Evolutionary conservation across 2,888 invertebrate genomes (phyloP), one percentile per base, ranked within the genome.

Genomic region (Volucella inanis): DNA sequence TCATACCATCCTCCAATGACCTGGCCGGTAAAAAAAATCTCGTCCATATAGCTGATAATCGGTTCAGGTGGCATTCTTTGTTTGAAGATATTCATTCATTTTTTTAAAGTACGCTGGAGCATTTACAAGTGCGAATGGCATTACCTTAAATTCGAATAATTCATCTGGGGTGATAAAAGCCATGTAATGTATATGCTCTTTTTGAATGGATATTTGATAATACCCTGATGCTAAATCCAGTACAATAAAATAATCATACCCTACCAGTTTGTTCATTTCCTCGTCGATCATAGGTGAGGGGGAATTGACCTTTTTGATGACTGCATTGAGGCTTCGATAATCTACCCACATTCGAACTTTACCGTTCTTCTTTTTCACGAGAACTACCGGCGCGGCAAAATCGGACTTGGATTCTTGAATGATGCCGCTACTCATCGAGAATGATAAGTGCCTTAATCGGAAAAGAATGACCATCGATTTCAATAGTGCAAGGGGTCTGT

Each of bases 141-240:
- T 54, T 1, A 31, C 31, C 1, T n/a, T n/a, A 9, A 67, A 67
- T n/a, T 54, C 67, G 12, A 18, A 89, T 81, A 89, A 87, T 85
- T 38, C 79, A 54, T 76, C 80, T 12, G 45, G 50, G 0, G 88
- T 90, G 2, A 87, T 87, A 15, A 89, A 88, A 0, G 88, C 88
- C 0, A 89, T 90, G 43, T 88, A 88, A 1, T 45, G 68, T 88
- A 1, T 85, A 52, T 88, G 88, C 12, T 61, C 49, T 49, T 57
- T 49, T 22, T 57, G 57, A 2, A 81, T 41, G 3, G 75, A 57
- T 72, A 54, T 54, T 31, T 54, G 54, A n/a, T 54, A 54, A 8
- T 54, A 31, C 12, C 54, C 22, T 3, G 22, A 81, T n/a, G n/a
- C n/a, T n/a, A n/a, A n/a, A n/a, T n/a, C n/a, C n/a, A n/a, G n/a